Evolutionary conservation across 2,888 invertebrate species (phyloP), one percentile per base, ranked within the genome.

Genomic region (Cantharis rufa): DNA sequence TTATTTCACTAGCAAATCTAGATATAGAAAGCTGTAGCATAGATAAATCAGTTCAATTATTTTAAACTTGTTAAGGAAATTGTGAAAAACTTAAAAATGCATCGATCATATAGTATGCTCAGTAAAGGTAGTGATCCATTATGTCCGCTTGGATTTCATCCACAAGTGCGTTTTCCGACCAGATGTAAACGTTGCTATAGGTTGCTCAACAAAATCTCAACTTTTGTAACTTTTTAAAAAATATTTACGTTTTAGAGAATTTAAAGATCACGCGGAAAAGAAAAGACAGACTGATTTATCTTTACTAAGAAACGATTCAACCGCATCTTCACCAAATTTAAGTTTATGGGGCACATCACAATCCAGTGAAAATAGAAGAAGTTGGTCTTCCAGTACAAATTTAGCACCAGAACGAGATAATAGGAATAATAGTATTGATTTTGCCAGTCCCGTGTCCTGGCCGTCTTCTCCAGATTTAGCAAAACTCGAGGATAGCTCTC

Each of bases 151-250:
- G 97, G 97, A 68, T 97, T 97, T 89, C 96, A 97, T 90, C 97
- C 97, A 78, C 97, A 97, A 90, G 96, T 96, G 83, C 92, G 96
- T 85, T 96, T 96, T 95, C 97, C 97, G 70, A 96, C 96, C 76
- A 92, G 96, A 85, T 97, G 97, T 90, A 97, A 97, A 89, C 91
- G 97, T 84, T 97, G 97, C 89, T 97, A 96, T 91, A 92, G 94
- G 92, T 93, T 48, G 62, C 63, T 15, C 69, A 70, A 62, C 13
- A 13, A 28, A 13, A 70, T 24, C 62, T 16, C 9, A 21, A 71
- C 72, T 77, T 79, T 80, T 78, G 75, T 70, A 13, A 28, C 13
- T 15, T 70, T 16, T 3, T 15, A 13, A 21, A 62, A 73, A 27
- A 48, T 69, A 72, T 63, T 72, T 70, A 27, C 18, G 80, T 83